Base-by-base conservation (phyloP, 1,140 invertebrate genomes). In the Bradynema listronoti region DNA sequence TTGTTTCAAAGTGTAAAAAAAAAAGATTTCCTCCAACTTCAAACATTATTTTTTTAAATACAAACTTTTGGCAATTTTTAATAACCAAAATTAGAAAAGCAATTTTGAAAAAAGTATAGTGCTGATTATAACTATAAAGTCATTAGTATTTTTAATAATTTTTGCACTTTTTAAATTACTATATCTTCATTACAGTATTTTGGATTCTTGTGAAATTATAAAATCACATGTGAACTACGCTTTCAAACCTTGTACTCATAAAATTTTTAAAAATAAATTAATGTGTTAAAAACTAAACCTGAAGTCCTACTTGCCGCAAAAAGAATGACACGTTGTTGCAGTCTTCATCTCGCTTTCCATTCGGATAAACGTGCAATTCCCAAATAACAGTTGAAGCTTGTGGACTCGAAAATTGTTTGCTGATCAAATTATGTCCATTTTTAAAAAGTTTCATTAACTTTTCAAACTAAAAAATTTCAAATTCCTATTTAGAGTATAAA, bases 361-460 rank as follows among this genome's bases (percentile, higher is more conserved):
- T 75, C 22, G 73, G 73, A 58, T 77, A 75, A 1, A 75, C 69
- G 57, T 75, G 74, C 16, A 75, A 49, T 52, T 75, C 75, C 73
- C 73, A 75, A 29, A 69, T 47, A 4, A 75, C 74, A 0, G 68
- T 60, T 4, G 74, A 61, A 56, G 22, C 30, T 43, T 9, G 22
- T 6, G 9, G 3, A 33, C 14, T 56, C 16, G 36, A 39, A 16
- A 36, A 58, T 56, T n/a, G 11, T 27, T 43, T 0, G 45, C 66
- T 70, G 45, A 75, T 65, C 9, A 73, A 50, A 58, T 74, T 73
- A 47, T 69, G 61, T 22, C 71, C 69, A 53, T 73, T 73, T 43
- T 72, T 73, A 34, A 72, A 69, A 22, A 73, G 45, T 46, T 73
- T 74, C 72, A 75, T 75, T 33, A 73, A 49, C 49, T 75, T 75